These are phyloP conservation scores for Oncorhynchus tshawytscha DNA, from an alignment of 2,113 vertebrate genomes.

Conservation along the genomic window DNA sequence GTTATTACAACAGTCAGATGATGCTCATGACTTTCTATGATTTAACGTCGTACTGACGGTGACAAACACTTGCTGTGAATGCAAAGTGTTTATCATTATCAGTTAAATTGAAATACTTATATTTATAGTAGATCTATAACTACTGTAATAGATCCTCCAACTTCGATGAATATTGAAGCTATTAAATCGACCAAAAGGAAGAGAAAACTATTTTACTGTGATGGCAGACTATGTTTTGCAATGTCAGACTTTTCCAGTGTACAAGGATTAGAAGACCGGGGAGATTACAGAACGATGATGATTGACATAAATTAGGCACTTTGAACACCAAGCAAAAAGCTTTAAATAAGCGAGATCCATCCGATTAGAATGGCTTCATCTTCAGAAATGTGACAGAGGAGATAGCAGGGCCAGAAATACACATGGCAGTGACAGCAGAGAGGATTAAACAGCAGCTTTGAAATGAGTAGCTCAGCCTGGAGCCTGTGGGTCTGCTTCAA, in stretches of 20 bases:
- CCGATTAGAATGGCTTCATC: neutral
- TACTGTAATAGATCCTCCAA: neutral
- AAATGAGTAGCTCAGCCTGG: neutral
- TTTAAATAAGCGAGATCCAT: neutral
- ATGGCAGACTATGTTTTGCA: neutral
- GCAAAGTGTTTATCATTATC: neutral
- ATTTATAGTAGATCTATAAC: neutral
- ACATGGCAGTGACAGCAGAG: constrained; percentile 2
- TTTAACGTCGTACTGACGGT: neutral
- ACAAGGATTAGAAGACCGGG: constrained; percentile 15
- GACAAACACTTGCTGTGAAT: neutral
- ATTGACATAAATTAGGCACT: constrained; percentile 19
- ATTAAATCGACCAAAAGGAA: constrained; percentile 1
- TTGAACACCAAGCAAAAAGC: constrained; percentile 15
- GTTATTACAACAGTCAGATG: neutral
- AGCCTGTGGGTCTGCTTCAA: neutral
- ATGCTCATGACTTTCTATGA: neutral
- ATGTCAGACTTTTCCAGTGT: neutral
- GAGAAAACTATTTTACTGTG: too few species aligned
- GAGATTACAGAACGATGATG: constrained; percentile 13
- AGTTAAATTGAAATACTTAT: neutral
- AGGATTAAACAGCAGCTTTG: neutral
- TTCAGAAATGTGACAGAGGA: neutral
- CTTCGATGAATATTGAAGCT: neutral
- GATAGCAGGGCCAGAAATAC: neutral